Evolutionary conservation across 2,113 vertebrate species (phyloP), one percentile per base, ranked within the genome.

Genomic region (Pontoporia blainvillei): DNA sequence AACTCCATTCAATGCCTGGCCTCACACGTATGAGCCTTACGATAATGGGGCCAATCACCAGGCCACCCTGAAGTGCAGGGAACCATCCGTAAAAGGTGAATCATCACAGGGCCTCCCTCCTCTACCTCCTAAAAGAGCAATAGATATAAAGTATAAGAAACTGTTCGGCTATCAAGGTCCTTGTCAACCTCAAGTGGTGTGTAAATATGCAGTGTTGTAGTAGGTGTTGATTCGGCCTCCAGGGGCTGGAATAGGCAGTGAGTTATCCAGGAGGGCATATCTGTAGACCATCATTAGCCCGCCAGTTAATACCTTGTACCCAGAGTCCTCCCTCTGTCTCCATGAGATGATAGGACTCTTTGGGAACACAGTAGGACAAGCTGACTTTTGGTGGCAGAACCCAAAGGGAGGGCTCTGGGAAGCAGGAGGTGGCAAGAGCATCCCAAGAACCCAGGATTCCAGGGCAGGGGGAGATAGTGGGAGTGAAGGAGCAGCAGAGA

Each of bases 201-300:
- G 4, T 8, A 0, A 0, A 3, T 52, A 23, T 17, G n/a, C 23
- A 39, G 2, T 2, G 15, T 34, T 34, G 4, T 3, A 72, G 18
- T 25, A 20, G 21, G 1, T 6, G 25, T 15, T 83, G 52, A 79
- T 57, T 23, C 39, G 41, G 31, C 41, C 18, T 39, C 41, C 18
- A 39, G 52, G 29, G 17, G 21, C 41, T 9, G 36, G 8, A 39
- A 66, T 36, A 85, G 59, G 17, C 20, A 15, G 18, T 18, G 59
- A 49, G 62, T 36, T 25, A 23, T 18, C 41, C 31, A 49, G 18
- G 46, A 75, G 2, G 59, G 12, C 9, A 20, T 57, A 62, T 9
- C 8, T 27, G 23, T 0, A 0, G 34, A 25, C 54, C 15, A 21
- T 9, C 57, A 13, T 36, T 41, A 71, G 23, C n/a, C 36, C 5